These are phyloP conservation scores for Tenthredo distinguenda DNA, from an alignment of 2,888 invertebrate genomes.

Conservation along the genomic window DNA sequence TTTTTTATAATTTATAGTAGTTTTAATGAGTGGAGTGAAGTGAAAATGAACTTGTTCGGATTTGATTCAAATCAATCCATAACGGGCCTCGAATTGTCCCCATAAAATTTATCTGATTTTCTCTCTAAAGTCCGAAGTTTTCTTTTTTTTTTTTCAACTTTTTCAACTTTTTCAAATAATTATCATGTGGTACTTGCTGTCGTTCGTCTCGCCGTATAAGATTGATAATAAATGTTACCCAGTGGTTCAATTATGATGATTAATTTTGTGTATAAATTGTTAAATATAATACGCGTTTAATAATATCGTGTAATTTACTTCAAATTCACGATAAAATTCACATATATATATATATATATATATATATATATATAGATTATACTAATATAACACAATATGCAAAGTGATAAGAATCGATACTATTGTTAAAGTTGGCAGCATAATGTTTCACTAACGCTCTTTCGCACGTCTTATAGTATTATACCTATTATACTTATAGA, in stretches of 20 bases:
- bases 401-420: conserved; percentile 43
- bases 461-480: conserved; percentile 19
- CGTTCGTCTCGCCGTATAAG: background rate
- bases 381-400: conserved; percentile 36
- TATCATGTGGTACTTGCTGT: background rate
- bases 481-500: conserved; percentile 20
- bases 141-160: too few relatives aligned
- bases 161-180: background rate
- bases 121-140: too few relatives aligned
- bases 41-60: background rate
- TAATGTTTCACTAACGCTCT: conserved; percentile 60
- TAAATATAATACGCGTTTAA: conserved; percentile 25
- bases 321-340: background rate
- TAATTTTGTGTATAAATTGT: conserved; percentile 54
- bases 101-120: too few relatives aligned
- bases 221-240: background rate
- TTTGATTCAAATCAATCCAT: conserved; percentile 20
- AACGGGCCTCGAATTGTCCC: background rate
- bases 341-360: background rate
- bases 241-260: background rate
- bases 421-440: conserved; percentile 64
- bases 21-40: background rate
- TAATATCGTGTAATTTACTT: conserved; percentile 35
- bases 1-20: background rate
- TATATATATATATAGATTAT: conserved; percentile 17